Evolutionary conservation across 2,113 vertebrate species (phyloP).

Genomic region (Pogonocichla stellata): DNA sequence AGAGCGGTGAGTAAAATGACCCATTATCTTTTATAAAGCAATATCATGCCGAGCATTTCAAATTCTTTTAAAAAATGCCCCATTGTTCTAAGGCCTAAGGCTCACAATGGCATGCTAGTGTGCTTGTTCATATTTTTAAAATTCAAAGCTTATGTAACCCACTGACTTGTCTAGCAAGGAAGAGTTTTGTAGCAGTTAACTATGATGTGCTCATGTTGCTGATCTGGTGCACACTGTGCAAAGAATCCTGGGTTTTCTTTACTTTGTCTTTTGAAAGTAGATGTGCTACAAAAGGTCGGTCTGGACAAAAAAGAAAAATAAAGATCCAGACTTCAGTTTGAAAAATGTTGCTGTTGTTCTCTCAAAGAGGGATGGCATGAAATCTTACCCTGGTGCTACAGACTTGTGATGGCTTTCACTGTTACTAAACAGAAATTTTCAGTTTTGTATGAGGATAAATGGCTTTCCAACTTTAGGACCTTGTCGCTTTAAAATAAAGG

Average conservation of each 20-base stretch:
- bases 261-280: background rate
- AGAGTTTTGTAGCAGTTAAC: background rate
- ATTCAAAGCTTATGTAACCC: background rate
- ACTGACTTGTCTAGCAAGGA: background rate
- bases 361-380: background rate
- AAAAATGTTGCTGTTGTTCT: background rate
- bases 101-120: background rate
- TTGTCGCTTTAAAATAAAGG: background rate
- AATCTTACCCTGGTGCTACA: background rate
- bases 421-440: background rate
- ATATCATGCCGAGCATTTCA: background rate
- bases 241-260: background rate
- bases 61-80: conserved; percentile 37
- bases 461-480: background rate
- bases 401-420: background rate
- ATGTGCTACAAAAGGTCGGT: background rate
- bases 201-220: accelerated
- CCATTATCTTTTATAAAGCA: conserved; percentile 48
- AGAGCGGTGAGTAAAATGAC: conserved; percentile 17
- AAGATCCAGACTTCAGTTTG: background rate
- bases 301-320: background rate
- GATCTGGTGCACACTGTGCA: background rate
- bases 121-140: background rate
- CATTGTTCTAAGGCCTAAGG: conserved; percentile 19
- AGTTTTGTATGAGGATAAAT: background rate